Base-by-base conservation (phyloP, 2,888 invertebrate species). In the Autographa gamma region DNA sequence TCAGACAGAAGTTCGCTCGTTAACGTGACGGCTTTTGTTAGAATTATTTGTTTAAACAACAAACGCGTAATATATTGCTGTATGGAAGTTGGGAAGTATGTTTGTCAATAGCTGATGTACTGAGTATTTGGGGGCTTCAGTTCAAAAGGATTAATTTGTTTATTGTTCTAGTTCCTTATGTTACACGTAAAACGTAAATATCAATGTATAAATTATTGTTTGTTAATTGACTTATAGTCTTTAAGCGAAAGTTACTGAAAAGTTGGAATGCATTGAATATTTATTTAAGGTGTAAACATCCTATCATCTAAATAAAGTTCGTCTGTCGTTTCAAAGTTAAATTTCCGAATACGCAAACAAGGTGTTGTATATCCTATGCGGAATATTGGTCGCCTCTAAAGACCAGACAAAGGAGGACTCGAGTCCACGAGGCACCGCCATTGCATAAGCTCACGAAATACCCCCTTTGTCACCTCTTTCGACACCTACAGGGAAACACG, bases 1-100 rank as follows among this genome's bases (percentile, higher is more conserved):
- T 81, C 73, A 76, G 74, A 63, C 71, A 73, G 63, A 80, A 83
- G 75, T 82, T 83, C 54, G 77, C 77, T 79, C 82, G 82, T 83
- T 83, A 80, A 67, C 71, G 72, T 77, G 68, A 64, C 73, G 69
- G 73, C 66, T 70, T 83, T 83, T 83, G 77, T 82, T 80, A 70
- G 73, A 77, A 74, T 73, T 75, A 74, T 82, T 80, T 82, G 79
- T 82, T 80, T 76, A 74, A 76, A 80, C 71, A 74, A 79, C 70
- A 80, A 69, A 64, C 70, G 66, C 64, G 41, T 60, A 52, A 74
- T 80, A 69, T 71, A 80, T 72, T 64, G 66, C 38, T 64, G 62
- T 74, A 62, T 31, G 18, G 56, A 52, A 73, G 71, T 48, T 48
- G 48, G 48, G 48, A 48, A 48, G 59, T 34, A 66, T 69, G 67